Evolutionary conservation across 2,113 vertebrate genomes (phyloP).

Genomic region (Eonycteris spelaea): DNA sequence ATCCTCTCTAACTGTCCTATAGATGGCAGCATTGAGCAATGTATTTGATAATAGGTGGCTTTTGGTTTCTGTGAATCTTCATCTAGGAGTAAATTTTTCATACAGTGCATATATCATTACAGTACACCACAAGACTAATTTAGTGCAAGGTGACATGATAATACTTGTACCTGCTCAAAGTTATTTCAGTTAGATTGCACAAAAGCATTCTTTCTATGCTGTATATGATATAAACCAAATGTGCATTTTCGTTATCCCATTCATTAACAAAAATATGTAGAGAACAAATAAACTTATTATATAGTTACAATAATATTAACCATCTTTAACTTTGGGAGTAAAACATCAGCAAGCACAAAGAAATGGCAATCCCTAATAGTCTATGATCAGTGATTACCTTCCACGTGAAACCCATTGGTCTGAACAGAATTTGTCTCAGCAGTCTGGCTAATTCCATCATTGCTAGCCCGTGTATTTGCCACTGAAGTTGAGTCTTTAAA

Average conservation of each 20-base stretch:
- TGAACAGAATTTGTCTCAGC: background rate
- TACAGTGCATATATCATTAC: background rate
- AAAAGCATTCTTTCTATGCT: constrained; percentile 35
- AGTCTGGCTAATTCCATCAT: background rate
- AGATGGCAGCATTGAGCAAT: constrained; percentile 86
- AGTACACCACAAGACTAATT: constrained; percentile 27
- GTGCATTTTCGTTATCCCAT: background rate
- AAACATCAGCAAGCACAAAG: background rate
- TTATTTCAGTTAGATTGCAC: background rate
- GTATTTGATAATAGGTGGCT: background rate
- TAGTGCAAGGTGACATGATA: background rate
- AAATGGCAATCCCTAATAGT: background rate
- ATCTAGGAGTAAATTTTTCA: background rate
- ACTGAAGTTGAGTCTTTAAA: background rate
- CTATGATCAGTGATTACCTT: background rate
- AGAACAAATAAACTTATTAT: constrained; percentile 8
- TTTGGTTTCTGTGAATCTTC: background rate
- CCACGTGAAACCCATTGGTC: background rate
- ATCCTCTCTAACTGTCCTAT: constrained; percentile 54
- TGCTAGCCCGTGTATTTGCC: background rate
- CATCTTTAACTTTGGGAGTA: background rate
- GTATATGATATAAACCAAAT: background rate
- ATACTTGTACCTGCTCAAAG: background rate
- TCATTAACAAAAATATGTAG: constrained; percentile 4
- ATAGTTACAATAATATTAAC: constrained; percentile 20